These are phyloP conservation scores for Steinernema feltiae DNA, from an alignment of 1,140 invertebrate genomes.

Conservation along the genomic window DNA sequence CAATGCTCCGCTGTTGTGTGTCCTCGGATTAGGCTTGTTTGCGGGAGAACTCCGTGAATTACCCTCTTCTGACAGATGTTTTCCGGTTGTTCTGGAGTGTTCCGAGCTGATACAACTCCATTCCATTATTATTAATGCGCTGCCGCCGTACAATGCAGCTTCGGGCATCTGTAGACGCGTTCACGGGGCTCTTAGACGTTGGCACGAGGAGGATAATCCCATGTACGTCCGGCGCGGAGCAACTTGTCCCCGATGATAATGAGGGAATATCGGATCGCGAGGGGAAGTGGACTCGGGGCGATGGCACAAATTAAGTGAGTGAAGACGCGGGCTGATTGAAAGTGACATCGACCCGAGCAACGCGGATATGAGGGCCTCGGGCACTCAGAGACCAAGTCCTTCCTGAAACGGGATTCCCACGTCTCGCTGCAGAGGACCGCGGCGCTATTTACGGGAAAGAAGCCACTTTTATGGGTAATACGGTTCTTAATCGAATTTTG, in stretches of 20 bases:
- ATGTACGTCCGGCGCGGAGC: neutral
- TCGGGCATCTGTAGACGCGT: neutral
- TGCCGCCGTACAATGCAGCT: neutral
- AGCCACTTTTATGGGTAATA: too few relatives aligned
- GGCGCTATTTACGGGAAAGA: too few relatives aligned
- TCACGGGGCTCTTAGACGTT: too few relatives aligned
- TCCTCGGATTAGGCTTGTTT: neutral
- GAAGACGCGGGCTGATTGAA: slow-evolving; percentile 14
- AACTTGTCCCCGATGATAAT: neutral
- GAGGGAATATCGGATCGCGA: neutral
- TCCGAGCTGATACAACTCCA: neutral
- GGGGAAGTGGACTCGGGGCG: neutral
- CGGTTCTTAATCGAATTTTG: too few relatives aligned
- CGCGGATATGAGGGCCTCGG: neutral
- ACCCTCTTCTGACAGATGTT: neutral
- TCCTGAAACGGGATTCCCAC: too few relatives aligned
- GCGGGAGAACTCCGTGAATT: neutral
- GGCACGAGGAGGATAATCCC: neutral
- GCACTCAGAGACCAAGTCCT: neutral
- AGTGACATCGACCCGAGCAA: neutral
- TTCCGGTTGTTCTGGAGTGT: slow-evolving; percentile 3
- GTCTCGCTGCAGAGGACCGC: too few relatives aligned
- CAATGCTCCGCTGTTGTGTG: neutral
- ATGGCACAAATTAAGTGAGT: slow-evolving; percentile 10
- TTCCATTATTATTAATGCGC: slow-evolving; percentile 15